Evolutionary conservation across 2,888 invertebrate species (phyloP).

Genomic region (Desoria tigrina): DNA sequence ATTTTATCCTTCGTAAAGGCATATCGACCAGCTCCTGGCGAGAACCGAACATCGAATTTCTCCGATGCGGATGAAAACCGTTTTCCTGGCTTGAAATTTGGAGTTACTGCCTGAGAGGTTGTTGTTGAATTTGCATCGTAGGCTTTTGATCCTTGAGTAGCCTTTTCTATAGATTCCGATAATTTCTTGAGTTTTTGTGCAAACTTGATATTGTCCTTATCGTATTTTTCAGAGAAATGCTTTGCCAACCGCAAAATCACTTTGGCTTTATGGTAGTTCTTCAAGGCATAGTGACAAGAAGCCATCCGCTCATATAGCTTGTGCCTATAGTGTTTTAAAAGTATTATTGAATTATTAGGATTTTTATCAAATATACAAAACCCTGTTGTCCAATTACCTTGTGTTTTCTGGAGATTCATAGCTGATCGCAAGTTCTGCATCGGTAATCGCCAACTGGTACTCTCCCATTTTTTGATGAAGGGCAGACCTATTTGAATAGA

Average conservation of each 20-base stretch:
- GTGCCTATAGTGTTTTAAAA: constrained; percentile 57
- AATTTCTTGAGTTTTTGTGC: constrained; percentile 47
- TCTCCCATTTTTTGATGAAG: constrained; percentile 64
- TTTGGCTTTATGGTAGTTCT: constrained; percentile 65
- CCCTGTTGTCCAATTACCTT: constrained; percentile 23
- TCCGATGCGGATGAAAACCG: constrained; percentile 60
- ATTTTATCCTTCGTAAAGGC: constrained; percentile 70
- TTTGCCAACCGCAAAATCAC: constrained; percentile 68
- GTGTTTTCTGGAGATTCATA: constrained; percentile 66
- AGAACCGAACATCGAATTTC: constrained; percentile 64
- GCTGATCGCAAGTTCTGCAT: constrained; percentile 67
- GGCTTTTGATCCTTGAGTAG: constrained; percentile 16
- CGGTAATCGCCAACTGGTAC: constrained; percentile 66
- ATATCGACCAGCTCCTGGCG: constrained; percentile 68
- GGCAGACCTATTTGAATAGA: constrained; percentile 69
- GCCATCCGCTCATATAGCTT: constrained; percentile 72
- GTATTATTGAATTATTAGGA: not conserved
- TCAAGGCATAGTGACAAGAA: constrained; percentile 59
- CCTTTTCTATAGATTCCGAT: constrained; percentile 32
- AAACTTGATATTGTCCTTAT: constrained; percentile 42
- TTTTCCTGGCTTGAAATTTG: constrained; percentile 6
- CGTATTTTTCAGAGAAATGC: constrained; percentile 60
- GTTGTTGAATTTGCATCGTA: not conserved
- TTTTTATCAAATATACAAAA: constrained; percentile 2
- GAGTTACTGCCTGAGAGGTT: not conserved